phyloP scores from a whole-genome alignment of 1,140 invertebrate species.

The Trissolcus basalis region DNA sequence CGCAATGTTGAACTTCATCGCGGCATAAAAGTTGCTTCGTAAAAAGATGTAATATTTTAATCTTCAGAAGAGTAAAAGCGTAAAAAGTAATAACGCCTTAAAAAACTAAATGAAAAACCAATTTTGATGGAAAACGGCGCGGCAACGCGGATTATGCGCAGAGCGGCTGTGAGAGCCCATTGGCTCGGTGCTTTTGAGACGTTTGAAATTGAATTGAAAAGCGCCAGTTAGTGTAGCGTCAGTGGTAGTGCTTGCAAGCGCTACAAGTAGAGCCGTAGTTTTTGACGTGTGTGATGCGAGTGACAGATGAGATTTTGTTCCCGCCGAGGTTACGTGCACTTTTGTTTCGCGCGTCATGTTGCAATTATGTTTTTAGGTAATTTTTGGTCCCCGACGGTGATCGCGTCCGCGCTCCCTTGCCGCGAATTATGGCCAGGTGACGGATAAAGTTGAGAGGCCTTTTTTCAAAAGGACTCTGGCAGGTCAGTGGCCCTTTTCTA shows the following conservation, averaged over 20 bases:
- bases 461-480: constrained; percentile 40
- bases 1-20: no score
- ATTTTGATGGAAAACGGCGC: not conserved
- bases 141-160: constrained; percentile 19
- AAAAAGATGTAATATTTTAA: no score
- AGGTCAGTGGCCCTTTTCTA: constrained; percentile 22
- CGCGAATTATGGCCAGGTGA: constrained; percentile 36
- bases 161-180: constrained; percentile 13
- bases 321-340: not conserved
- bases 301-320: constrained; percentile 39
- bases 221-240: constrained; percentile 52
- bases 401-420: constrained; percentile 1
- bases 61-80: not conserved
- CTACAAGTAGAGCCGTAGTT: constrained; percentile 42
- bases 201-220: constrained; percentile 54
- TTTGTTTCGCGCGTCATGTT: not conserved
- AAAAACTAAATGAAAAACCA: not conserved
- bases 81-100: not conserved
- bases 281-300: constrained; percentile 39
- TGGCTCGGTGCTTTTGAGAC: constrained; percentile 27
- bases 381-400: constrained; percentile 17
- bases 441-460: constrained; percentile 38
- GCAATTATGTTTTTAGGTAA: constrained; percentile 21
- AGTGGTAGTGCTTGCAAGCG: constrained; percentile 47
- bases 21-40: no score